Base-by-base conservation (phyloP, 1,140 invertebrate species). In the Hesperophylax magnus region DNA sequence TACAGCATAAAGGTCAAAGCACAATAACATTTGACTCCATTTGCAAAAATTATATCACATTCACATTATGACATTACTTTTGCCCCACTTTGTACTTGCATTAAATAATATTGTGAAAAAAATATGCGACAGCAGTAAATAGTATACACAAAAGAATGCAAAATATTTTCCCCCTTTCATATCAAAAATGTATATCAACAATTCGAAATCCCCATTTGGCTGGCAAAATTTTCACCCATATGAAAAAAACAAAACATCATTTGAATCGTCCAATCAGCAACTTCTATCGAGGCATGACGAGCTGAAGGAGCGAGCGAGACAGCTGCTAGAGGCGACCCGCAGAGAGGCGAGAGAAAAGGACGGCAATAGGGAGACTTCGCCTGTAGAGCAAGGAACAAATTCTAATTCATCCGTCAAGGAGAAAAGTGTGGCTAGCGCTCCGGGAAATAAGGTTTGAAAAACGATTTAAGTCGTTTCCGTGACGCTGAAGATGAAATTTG, bases 231-330 rank as follows among this genome's bases (percentile, higher is more conserved):
- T 58, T 58, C 56, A 61, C 24, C 24, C 58, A 61, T 61, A 69
- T n/a, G 60, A 76, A 76, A 76, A 75, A 27, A 76, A n/a, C n/a
- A 76, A 34, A n/a, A 24, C 72, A 76, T 60, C 56, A 76, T 76
- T 60, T 78, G 72, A 81, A 80, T 81, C 67, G 53, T 75, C 78
- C 82, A 79, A 83, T 86, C 88, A 95, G 93, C 92, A 94, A 88
- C 89, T 95, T 85, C 87, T 95, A 85, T 94, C 93, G 84, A 92
- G 95, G 54, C 95, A 96, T 87, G 95, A 96, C 84, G 95, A 96
- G 90, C 91, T 98, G 84, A 95, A 96, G 88, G 97, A 98, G 92
- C 91, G 96, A 90, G 97, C 97, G 75, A 94, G 96, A 87, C 92
- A 96, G 87, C 92, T 99, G 88, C 92, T 98, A 84, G 96, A 98